Evolutionary conservation across 2,797 vertebrate species (phyloP).

Genomic region (Orientallactaga sibirica): DNA sequence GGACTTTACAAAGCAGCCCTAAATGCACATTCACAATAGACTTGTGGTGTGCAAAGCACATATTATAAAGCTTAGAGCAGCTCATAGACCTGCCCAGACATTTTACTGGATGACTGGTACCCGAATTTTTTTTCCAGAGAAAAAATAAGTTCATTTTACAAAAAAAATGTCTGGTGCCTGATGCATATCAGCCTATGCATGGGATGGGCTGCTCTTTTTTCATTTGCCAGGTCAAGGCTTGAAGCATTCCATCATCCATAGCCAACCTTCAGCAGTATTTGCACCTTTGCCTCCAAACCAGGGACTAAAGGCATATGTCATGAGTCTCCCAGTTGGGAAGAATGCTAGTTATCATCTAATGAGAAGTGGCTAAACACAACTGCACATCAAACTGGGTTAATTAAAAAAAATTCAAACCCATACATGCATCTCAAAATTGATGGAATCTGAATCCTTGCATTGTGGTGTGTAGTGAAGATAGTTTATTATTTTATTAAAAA

Average conservation of each 20-base stretch:
- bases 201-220: background rate
- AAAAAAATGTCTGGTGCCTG: slow-evolving; percentile 2
- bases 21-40: background rate
- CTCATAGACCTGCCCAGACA: slow-evolving; percentile 2
- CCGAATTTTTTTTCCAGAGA: slow-evolving; percentile 2
- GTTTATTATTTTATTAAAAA: background rate
- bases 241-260: background rate
- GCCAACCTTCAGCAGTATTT: background rate
- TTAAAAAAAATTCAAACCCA: background rate
- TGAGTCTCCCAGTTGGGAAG: background rate
- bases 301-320: background rate
- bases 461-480: background rate
- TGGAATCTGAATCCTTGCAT: background rate
- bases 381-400: background rate
- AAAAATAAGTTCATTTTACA: background rate
- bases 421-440: background rate
- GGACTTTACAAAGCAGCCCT: background rate
- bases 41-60: background rate
- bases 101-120: background rate
- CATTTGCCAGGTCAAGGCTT: background rate
- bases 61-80: background rate
- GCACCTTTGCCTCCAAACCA: background rate
- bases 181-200: background rate
- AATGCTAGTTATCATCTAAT: background rate
- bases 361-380: background rate